phyloP scores from a whole-genome alignment of 2,888 invertebrate species.

The Heterodera filipjevi region DNA sequence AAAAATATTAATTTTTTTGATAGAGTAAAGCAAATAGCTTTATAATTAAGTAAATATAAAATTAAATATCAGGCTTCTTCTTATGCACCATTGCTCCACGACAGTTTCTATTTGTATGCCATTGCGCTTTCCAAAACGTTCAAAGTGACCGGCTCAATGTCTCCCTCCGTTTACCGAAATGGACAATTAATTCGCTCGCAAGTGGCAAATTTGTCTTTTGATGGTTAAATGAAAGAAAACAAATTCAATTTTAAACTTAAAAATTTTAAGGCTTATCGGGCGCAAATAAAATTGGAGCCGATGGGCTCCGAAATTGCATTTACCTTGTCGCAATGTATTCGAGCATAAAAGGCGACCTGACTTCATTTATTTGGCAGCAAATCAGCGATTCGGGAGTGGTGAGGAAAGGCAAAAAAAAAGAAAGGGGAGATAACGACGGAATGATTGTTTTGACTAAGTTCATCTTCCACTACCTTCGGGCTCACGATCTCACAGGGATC shows the following conservation, averaged over 20 bases:
- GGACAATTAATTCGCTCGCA: slow-evolving; percentile 32
- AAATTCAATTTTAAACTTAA: background rate
- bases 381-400: too few relatives aligned
- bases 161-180: slow-evolving; percentile 29
- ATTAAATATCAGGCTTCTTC: slow-evolving; percentile 22
- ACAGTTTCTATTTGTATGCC: slow-evolving; percentile 55
- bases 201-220: slow-evolving; percentile 31
- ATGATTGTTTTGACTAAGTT: too few relatives aligned
- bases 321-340: slow-evolving; percentile 30
- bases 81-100: slow-evolving; percentile 43
- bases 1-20: too few relatives aligned
- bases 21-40: too few relatives aligned
- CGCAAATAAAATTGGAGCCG: slow-evolving; percentile 9
- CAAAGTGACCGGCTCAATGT: slow-evolving; percentile 18
- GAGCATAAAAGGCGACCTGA: too few relatives aligned
- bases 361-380: too few relatives aligned
- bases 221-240: slow-evolving; percentile 30
- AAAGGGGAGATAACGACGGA: too few relatives aligned
- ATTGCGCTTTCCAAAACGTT: slow-evolving; percentile 40
- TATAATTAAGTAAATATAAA: background rate
- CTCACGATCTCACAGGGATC: too few relatives aligned
- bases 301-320: slow-evolving; percentile 30
- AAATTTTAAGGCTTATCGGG: slow-evolving; percentile 22
- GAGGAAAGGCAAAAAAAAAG: too few relatives aligned
- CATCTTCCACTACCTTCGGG: too few relatives aligned